Conservation (phyloP, 2,888 invertebrate genomes). For the Trissolcus brochymenae region DNA sequence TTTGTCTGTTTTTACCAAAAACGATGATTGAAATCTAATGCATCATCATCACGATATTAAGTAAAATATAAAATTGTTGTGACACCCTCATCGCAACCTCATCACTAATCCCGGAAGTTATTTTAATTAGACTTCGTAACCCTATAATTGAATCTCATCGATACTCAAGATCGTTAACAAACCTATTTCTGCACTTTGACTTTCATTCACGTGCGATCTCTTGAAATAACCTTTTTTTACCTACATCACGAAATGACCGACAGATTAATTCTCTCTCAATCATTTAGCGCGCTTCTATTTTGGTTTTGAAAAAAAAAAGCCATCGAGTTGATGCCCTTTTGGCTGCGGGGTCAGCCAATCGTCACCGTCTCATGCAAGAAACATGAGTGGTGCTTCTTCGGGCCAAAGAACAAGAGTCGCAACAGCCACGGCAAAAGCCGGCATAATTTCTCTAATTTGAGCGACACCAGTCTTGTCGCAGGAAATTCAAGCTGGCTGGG, state of each 20-base stretch:
- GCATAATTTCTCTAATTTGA: constrained; percentile 57
- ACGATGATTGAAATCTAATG: too few species aligned
- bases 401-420: constrained; percentile 42
- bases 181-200: constrained; percentile 9
- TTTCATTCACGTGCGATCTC: background rate
- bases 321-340: constrained; percentile 1
- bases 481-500: constrained; percentile 63
- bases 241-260: too few species aligned
- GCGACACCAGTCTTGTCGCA: constrained; percentile 54
- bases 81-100: too few species aligned
- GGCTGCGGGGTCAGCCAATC: constrained; percentile 17
- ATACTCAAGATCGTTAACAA: constrained; percentile 10
- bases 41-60: too few species aligned
- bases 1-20: too few species aligned
- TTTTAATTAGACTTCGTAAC: constrained; percentile 5
- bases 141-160: constrained; percentile 11
- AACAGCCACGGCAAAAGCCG: constrained; percentile 46
- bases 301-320: background rate
- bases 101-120: background rate
- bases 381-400: constrained; percentile 35
- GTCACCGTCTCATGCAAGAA: constrained; percentile 41
- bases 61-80: too few species aligned
- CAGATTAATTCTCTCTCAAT: too few species aligned
- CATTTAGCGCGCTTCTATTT: constrained; percentile 2
- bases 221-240: background rate